These are phyloP conservation scores for Pantherophis alleghaniensis DNA, from an alignment of 2,797 vertebrate genomes.

Conservation along the genomic window DNA sequence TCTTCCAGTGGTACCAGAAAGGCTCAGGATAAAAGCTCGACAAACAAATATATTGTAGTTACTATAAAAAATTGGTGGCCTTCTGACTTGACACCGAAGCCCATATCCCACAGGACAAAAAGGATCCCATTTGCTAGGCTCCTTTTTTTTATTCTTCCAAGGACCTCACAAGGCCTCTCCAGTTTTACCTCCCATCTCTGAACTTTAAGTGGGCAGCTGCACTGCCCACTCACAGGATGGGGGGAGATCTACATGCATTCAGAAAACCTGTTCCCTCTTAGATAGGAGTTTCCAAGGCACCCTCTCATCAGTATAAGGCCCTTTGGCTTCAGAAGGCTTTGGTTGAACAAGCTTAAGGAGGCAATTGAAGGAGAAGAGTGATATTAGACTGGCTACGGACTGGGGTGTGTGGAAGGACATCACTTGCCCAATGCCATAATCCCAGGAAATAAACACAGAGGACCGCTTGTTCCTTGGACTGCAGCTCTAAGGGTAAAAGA, in stretches of 20 bases:
- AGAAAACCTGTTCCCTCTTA: neutral
- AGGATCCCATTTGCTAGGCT: neutral
- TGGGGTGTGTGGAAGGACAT: neutral
- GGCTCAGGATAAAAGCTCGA: neutral
- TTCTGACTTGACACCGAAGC: neutral
- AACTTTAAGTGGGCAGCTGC: neutral
- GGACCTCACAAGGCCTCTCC: neutral
- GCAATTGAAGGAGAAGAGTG: neutral
- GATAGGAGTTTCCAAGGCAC: neutral
- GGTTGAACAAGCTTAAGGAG: constrained; percentile 28
- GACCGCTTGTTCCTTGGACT: neutral
- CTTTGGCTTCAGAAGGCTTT: neutral
- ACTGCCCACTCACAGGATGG: neutral
- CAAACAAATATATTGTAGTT: neutral
- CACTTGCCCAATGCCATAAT: neutral
- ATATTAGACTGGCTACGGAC: fast-evolving
- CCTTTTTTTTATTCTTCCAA: neutral
- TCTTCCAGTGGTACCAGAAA: neutral
- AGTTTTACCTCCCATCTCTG: neutral
- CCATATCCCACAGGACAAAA: neutral
- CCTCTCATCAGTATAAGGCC: constrained; percentile 37
- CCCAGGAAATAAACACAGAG: neutral
- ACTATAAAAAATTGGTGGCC: neutral
- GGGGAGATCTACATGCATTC: too few relatives aligned
- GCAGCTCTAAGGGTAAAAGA: neutral